Evolutionary conservation across 2,113 vertebrate species (phyloP).

Genomic region (Otis tarda): DNA sequence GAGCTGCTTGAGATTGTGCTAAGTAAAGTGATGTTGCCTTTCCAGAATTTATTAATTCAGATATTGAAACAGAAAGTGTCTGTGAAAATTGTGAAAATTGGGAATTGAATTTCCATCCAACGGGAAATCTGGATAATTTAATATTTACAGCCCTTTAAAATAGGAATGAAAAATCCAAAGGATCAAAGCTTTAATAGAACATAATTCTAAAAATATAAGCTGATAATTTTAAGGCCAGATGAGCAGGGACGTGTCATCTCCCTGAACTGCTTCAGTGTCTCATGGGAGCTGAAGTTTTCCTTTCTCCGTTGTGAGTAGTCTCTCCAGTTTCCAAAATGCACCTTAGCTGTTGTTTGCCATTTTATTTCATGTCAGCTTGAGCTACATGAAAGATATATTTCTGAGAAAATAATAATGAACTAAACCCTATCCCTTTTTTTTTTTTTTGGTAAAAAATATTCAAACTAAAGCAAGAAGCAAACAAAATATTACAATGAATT

Average conservation of each 20-base stretch:
- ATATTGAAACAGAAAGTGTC: neutral
- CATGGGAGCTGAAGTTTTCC: neutral
- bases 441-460: neutral
- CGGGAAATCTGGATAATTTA: neutral
- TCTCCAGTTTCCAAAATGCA: neutral
- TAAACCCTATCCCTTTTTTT: neutral
- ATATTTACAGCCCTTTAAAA: neutral
- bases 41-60: neutral
- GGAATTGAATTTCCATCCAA: neutral
- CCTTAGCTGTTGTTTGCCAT: neutral
- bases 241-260: neutral
- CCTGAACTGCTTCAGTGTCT: neutral
- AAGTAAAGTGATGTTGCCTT: neutral
- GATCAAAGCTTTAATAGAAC: neutral
- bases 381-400: neutral
- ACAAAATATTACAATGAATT: neutral
- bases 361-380: neutral
- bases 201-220: neutral
- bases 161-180: neutral
- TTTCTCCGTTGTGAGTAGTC: accelerated
- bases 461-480: neutral
- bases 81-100: neutral
- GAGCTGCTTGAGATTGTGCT: neutral
- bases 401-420: neutral
- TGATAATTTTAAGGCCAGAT: neutral